Percentiles rank a stretch among this genome's conserved stretches.
Evolutionary conservation across 2,797 vertebrate genomes (phyloP).

Genomic region (Diplodus puntazzo): DNA sequence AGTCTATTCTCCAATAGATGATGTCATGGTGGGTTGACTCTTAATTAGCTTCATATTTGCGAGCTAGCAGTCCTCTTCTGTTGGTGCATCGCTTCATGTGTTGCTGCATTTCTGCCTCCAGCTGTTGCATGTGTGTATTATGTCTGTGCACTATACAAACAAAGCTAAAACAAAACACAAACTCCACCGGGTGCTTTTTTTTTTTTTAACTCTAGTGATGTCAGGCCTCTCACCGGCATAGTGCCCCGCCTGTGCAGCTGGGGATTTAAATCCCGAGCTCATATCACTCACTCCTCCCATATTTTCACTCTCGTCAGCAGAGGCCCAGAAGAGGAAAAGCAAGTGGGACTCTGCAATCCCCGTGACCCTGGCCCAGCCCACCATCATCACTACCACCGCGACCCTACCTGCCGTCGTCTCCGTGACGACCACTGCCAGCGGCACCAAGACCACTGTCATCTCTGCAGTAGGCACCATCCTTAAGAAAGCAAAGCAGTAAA

Average conservation of each 20-base stretch:
- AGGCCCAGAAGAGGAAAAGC: slow-evolving; percentile 98
- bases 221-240: background rate
- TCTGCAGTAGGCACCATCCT: slow-evolving; percentile 97
- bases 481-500: slow-evolving; percentile 98
- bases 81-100: background rate
- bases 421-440: slow-evolving; percentile 96
- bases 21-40: too few relatives aligned
- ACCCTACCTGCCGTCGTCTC: slow-evolving; percentile 95
- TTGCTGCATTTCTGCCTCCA: background rate
- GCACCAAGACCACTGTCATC: slow-evolving; percentile 98
- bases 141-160: background rate
- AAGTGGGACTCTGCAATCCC: slow-evolving; percentile 99
- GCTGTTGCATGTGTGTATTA: background rate
- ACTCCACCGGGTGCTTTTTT: background rate
- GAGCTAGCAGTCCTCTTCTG: background rate
- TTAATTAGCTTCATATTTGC: background rate
- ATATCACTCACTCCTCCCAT: background rate
- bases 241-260: background rate
- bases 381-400: slow-evolving; percentile 94
- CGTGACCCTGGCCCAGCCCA: slow-evolving; percentile 93
- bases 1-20: too few relatives aligned
- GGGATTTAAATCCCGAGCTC: background rate
- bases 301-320: slow-evolving; percentile 72
- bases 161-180: background rate
- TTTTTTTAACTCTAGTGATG: background rate